Conservation (phyloP, 2,888 invertebrate genomes). For the Phaedon cochleariae region DNA sequence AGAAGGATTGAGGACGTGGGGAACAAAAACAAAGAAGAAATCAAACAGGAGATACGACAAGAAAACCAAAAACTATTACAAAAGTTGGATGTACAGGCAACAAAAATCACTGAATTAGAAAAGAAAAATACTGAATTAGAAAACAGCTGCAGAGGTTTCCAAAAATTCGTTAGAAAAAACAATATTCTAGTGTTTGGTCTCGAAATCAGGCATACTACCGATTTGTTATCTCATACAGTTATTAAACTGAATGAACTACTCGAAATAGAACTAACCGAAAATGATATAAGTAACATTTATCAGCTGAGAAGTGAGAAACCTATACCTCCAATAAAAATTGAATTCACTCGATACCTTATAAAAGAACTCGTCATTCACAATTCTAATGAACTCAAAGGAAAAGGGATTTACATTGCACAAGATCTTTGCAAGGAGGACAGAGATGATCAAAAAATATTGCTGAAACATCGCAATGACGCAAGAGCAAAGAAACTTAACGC, state of each 20-base stretch:
- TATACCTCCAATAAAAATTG: too few relatives aligned
- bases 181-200: slow-evolving; percentile 1
- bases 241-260: not conserved
- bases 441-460: too few relatives aligned
- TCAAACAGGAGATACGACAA: not conserved
- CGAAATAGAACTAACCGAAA: not conserved
- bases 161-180: not conserved
- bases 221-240: not conserved
- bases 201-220: not conserved
- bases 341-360: too few relatives aligned
- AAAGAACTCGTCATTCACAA: too few relatives aligned
- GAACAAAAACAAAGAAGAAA: slow-evolving; percentile 4
- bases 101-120: not conserved
- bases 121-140: not conserved
- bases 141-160: not conserved
- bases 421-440: too few relatives aligned
- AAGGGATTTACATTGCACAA: too few relatives aligned
- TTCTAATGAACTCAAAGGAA: too few relatives aligned
- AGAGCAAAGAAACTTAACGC: too few relatives aligned
- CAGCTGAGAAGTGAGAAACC: too few relatives aligned
- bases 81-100: not conserved
- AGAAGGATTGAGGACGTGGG: not conserved
- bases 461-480: too few relatives aligned
- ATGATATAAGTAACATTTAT: too few relatives aligned
- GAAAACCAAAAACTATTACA: not conserved